These are phyloP conservation scores for Metellina segmentata DNA, from an alignment of 2,888 invertebrate genomes.

Conservation along the genomic window DNA sequence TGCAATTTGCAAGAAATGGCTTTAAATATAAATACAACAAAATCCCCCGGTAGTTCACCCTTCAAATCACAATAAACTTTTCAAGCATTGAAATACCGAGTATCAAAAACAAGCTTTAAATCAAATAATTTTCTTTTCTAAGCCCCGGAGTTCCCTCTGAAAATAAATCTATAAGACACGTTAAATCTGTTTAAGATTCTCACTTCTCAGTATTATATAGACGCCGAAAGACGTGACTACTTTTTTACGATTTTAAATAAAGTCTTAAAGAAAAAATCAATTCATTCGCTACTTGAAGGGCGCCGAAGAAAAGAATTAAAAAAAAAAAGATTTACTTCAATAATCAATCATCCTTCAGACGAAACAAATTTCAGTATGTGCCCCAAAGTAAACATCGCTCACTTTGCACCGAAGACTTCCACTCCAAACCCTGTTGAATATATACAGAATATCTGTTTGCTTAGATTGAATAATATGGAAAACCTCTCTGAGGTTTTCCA, in stretches of 20 bases:
- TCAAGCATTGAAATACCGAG: too few relatives aligned
- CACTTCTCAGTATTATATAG: neutral
- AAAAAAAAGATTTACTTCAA: slow-evolving; percentile 42
- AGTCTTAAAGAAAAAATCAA: slow-evolving; percentile 36
- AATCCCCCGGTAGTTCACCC: too few relatives aligned
- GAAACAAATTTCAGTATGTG: slow-evolving; percentile 53
- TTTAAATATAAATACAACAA: too few relatives aligned
- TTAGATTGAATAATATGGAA: slow-evolving; percentile 52
- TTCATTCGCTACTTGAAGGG: neutral
- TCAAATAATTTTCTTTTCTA: neutral
- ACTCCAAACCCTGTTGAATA: slow-evolving; percentile 44
- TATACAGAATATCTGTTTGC: slow-evolving; percentile 48
- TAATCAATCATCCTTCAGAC: slow-evolving; percentile 49
- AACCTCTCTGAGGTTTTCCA: slow-evolving; percentile 57
- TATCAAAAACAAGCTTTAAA: too few relatives aligned
- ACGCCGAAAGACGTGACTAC: neutral
- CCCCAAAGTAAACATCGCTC: slow-evolving; percentile 55
- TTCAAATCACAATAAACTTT: too few relatives aligned
- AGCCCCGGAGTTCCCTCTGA: neutral
- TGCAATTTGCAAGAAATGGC: too few relatives aligned
- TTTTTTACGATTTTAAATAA: slow-evolving; percentile 14
- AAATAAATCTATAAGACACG: neutral
- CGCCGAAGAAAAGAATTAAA: slow-evolving; percentile 33
- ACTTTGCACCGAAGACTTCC: neutral
- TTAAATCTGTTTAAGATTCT: neutral